phyloP scores from a whole-genome alignment of 2,113 vertebrate species.

The Gila orcuttii region DNA sequence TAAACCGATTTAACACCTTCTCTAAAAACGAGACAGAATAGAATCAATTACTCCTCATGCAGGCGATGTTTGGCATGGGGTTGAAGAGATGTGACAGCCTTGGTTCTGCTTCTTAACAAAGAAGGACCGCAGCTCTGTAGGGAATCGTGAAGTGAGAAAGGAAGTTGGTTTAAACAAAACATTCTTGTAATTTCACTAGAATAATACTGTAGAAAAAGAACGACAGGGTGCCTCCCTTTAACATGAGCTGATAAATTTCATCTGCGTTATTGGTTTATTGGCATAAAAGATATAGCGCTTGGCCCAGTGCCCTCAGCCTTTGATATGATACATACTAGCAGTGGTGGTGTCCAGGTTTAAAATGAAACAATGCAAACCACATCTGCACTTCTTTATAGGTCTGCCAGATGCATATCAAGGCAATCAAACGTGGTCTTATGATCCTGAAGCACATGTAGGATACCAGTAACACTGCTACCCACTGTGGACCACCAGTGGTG shows the following conservation, averaged over 20 bases:
- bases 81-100: slow-evolving; percentile 5
- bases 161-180: slow-evolving; percentile 25
- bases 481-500: slow-evolving; percentile 49
- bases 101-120: slow-evolving; percentile 14
- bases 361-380: slow-evolving; percentile 44
- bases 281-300: background rate
- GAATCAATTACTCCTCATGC: slow-evolving; percentile 48
- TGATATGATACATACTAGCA: slow-evolving; percentile 46
- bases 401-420: slow-evolving; percentile 62
- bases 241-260: slow-evolving; percentile 20
- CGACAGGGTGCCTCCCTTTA: slow-evolving; percentile 20
- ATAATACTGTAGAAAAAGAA: slow-evolving; percentile 12
- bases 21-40: slow-evolving; percentile 37
- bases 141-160: slow-evolving; percentile 23
- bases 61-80: slow-evolving; percentile 20
- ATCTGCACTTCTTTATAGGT: slow-evolving; percentile 49
- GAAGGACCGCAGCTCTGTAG: slow-evolving; percentile 22
- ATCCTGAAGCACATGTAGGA: slow-evolving; percentile 40
- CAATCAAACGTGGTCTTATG: slow-evolving; percentile 51
- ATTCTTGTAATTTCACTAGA: slow-evolving; percentile 22
- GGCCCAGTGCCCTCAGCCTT: slow-evolving; percentile 44
- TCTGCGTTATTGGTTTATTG: slow-evolving; percentile 34
- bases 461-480: slow-evolving; percentile 40
- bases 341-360: slow-evolving; percentile 43
- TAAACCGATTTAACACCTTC: slow-evolving; percentile 55